Conservation (phyloP, 1,140 invertebrate genomes). For the Lucilia sericata region DNA sequence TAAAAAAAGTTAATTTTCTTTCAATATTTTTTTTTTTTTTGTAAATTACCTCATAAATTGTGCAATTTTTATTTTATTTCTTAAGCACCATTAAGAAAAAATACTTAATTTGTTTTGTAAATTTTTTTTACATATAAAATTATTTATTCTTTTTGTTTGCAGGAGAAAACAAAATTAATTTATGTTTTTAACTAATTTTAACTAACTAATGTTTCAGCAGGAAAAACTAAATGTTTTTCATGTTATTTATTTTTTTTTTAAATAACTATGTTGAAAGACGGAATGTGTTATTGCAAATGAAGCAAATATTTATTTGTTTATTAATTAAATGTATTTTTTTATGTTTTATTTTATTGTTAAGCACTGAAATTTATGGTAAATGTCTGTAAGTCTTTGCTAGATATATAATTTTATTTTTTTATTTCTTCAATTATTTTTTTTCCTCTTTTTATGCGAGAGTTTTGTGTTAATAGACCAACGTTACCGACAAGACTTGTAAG, state of each 20-base stretch:
- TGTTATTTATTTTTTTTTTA: background rate
- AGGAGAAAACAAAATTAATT: background rate
- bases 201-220: background rate
- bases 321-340: background rate
- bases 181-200: slow-evolving; percentile 9
- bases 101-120: slow-evolving; percentile 15
- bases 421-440: background rate
- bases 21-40: no score
- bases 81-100: slow-evolving; percentile 39
- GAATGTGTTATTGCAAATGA: slow-evolving; percentile 27
- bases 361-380: background rate
- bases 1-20: background rate
- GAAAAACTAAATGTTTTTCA: background rate
- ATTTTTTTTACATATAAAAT: background rate
- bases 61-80: slow-evolving; percentile 30
- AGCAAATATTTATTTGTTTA: background rate
- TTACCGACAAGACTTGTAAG: slow-evolving; percentile 38
- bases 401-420: slow-evolving; percentile 32
- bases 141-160: background rate
- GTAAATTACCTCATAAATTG: slow-evolving; percentile 6
- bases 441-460: slow-evolving; percentile 34
- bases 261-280: slow-evolving; percentile 30
- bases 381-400: slow-evolving; percentile 18
- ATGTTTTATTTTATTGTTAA: slow-evolving; percentile 17
- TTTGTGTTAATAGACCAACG: slow-evolving; percentile 44